Conservation (phyloP, 2,113 vertebrate genomes). For the Baryphthengus martii region DNA sequence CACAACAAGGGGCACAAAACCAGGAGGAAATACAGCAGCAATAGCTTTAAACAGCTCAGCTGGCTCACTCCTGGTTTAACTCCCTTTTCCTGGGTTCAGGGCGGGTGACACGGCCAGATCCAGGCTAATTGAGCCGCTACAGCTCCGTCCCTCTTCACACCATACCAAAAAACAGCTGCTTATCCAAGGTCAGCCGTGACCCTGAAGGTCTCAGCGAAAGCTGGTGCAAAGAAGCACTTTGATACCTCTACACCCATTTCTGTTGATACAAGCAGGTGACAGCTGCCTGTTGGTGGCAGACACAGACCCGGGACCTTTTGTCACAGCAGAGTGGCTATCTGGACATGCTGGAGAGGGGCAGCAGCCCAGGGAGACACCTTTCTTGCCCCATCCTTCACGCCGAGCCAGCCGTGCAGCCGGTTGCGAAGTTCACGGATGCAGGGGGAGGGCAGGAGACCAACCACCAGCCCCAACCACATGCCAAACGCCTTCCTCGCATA, state of each 20-base stretch:
- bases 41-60: not conserved
- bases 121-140: not conserved
- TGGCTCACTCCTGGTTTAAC: not conserved
- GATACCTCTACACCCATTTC: not conserved
- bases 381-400: not conserved
- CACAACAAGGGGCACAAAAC: not conserved
- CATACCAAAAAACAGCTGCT: not conserved
- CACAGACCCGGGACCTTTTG: not conserved
- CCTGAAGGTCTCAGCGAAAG: not conserved
- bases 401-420: not conserved
- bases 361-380: not conserved
- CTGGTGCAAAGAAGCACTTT: not conserved
- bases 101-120: not conserved
- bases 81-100: rapidly evolving
- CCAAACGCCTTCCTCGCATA: not conserved
- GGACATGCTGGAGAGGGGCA: not conserved
- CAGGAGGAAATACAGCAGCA: not conserved
- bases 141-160: not conserved
- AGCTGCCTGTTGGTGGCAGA: not conserved
- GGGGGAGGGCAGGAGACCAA: not conserved
- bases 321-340: not conserved
- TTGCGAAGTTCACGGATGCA: rapidly evolving
- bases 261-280: not conserved
- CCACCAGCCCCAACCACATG: not conserved
- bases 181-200: rapidly evolving